Conservation (phyloP, 2,888 invertebrate genomes). For the Cheilosia pagana region DNA sequence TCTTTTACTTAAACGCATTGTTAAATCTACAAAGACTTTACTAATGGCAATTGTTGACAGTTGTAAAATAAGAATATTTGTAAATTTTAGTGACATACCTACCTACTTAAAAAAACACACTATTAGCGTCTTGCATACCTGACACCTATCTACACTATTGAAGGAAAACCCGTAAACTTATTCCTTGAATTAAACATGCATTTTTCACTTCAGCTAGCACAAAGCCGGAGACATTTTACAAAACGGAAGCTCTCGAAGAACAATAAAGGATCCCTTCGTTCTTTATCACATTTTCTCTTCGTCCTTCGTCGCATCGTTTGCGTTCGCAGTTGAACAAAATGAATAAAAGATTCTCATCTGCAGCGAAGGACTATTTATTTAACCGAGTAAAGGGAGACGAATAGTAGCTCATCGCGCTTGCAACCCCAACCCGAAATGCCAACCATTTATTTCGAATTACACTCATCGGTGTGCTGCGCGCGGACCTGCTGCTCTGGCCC, state of each 20-base stretch:
- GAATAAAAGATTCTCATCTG: conserved; percentile 66
- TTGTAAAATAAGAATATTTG: no score
- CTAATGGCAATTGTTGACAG: no score
- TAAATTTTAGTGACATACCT: no score
- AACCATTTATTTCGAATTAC: conserved; percentile 74
- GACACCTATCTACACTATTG: background rate
- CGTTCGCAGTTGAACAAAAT: conserved; percentile 13
- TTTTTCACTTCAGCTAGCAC: conserved; percentile 40
- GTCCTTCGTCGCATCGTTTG: background rate
- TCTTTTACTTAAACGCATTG: no score
- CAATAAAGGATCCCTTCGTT: conserved; percentile 43
- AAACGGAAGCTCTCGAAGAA: conserved; percentile 3
- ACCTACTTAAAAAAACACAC: conserved; percentile 5
- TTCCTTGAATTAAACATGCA: conserved; percentile 50
- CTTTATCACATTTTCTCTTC: conserved; percentile 30
- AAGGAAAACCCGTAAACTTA: conserved; percentile 19
- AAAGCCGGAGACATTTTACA: conserved; percentile 1
- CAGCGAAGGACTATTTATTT: conserved; percentile 60
- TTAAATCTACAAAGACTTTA: no score
- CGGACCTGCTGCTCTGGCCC: conserved; percentile 44
- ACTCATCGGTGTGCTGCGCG: conserved; percentile 62
- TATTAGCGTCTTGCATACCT: conserved; percentile 37
- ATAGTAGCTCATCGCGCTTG: conserved; percentile 49
- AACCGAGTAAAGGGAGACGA: conserved; percentile 50
- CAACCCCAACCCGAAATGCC: conserved; percentile 42